phyloP scores from a whole-genome alignment of 2,888 invertebrate genomes.

The Frankliniella fusca region DNA sequence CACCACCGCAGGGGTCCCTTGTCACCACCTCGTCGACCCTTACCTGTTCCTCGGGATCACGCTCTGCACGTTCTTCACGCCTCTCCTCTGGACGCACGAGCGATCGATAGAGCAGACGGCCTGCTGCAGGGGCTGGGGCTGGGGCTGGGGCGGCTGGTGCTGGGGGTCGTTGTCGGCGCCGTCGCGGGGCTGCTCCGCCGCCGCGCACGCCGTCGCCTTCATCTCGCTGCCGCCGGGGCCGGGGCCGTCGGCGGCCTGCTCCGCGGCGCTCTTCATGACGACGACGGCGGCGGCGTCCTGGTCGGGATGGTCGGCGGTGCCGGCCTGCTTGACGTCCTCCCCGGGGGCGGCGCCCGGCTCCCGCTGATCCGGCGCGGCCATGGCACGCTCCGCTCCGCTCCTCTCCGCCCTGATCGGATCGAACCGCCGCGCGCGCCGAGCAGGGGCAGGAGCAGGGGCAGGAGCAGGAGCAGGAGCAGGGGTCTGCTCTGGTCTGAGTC shows the following conservation, averaged over 20 bases:
- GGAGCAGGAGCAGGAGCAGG: too few species aligned
- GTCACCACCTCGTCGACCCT: neutral
- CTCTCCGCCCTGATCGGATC: neutral
- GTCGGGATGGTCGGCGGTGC: neutral
- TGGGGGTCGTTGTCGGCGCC: neutral
- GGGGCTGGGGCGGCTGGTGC: neutral
- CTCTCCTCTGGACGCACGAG: neutral
- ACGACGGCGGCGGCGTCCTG: neutral
- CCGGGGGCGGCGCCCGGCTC: neutral
- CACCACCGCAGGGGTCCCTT: too few species aligned
- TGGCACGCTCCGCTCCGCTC: neutral
- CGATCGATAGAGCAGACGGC: neutral
- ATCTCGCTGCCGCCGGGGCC: neutral
- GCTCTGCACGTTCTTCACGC: neutral
- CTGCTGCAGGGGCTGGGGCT: neutral
- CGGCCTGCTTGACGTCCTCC: neutral
- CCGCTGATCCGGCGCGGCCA: too few species aligned
- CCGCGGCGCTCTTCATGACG: neutral
- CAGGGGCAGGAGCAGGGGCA: too few species aligned
- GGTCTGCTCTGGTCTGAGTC: neutral
- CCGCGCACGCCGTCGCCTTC: neutral
- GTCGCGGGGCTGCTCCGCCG: neutral
- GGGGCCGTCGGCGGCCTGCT: neutral
- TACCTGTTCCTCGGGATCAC: slow-evolving; percentile 15
- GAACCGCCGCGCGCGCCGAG: neutral